Percentiles rank a stretch among this genome's conserved stretches.
These are phyloP conservation scores for Rhinogobio ventralis DNA, from an alignment of 2,797 vertebrate species.

Conservation along the genomic window DNA sequence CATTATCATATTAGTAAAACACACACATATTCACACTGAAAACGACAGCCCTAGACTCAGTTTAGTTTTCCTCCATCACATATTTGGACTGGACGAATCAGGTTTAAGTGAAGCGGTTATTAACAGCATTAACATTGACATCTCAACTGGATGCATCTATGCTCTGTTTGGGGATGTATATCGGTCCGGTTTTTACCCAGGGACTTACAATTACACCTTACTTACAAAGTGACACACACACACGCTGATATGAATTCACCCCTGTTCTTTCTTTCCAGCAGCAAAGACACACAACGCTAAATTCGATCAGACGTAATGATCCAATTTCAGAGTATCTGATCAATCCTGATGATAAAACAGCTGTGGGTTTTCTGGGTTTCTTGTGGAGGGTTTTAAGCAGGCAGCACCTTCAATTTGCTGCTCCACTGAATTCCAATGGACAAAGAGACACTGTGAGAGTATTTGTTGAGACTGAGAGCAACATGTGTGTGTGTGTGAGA, in stretches of 20 bases:
- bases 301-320: constrained; percentile 57
- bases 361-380: constrained; percentile 61
- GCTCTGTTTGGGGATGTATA: constrained; percentile 48
- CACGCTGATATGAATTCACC: constrained; percentile 47
- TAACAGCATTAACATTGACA: constrained; percentile 56
- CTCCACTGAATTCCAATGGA: constrained; percentile 74
- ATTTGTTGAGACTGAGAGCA: constrained; percentile 74
- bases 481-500: constrained; percentile 68
- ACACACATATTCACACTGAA: constrained; percentile 30
- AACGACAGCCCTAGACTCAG: constrained; percentile 41
- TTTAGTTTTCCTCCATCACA: constrained; percentile 47
- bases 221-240: constrained; percentile 46
- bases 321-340: constrained; percentile 57
- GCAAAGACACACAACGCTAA: constrained; percentile 19
- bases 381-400: constrained; percentile 64
- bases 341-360: constrained; percentile 56
- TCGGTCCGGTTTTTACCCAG: constrained; percentile 47
- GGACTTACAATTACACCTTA: constrained; percentile 58
- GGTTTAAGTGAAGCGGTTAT: constrained; percentile 54
- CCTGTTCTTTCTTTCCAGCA: constrained; percentile 24
- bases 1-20: constrained; percentile 45
- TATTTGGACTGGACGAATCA: constrained; percentile 56
- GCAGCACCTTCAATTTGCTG: constrained; percentile 72
- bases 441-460: constrained; percentile 72
- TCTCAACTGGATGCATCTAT: constrained; percentile 39